These are phyloP conservation scores for Sander lucioperca DNA, from an alignment of 2,113 vertebrate species.

Conservation along the genomic window DNA sequence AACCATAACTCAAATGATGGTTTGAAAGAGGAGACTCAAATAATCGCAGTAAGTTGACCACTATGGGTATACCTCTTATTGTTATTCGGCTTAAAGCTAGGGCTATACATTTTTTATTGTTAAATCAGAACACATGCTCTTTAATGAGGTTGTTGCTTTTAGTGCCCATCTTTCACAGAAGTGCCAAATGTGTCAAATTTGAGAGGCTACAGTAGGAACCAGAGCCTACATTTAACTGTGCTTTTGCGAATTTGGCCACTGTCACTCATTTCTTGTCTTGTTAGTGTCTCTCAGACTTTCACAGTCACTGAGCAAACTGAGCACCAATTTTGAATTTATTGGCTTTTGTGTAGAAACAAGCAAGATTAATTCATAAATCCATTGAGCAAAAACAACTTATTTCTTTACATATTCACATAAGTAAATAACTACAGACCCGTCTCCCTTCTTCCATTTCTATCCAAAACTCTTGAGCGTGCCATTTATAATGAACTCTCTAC, in stretches of 20 bases:
- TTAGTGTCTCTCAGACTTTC: constrained; percentile 45
- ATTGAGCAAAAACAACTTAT: neutral
- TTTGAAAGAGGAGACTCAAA: too few relatives aligned
- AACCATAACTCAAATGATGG: too few relatives aligned
- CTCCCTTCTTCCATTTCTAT: too few relatives aligned
- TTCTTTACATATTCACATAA: too few relatives aligned
- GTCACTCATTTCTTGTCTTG: constrained; percentile 42
- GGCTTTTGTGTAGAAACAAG: neutral
- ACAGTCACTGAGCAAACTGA: constrained; percentile 37
- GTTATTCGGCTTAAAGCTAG: constrained; percentile 5
- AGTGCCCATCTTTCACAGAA: neutral
- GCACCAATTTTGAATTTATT: neutral
- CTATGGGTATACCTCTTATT: neutral
- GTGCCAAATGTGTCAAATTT: constrained; percentile 45
- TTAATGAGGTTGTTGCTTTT: neutral
- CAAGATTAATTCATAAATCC: neutral
- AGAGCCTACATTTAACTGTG: constrained; percentile 22
- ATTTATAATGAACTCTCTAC: too few relatives aligned
- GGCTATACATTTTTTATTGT: neutral
- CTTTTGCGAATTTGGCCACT: constrained; percentile 34
- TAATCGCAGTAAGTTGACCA: too few relatives aligned
- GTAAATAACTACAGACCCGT: too few relatives aligned
- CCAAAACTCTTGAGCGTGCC: too few relatives aligned
- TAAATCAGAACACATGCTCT: neutral
- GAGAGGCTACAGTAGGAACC: constrained; percentile 17